Conservation (phyloP, 2,888 invertebrate species). For the Acanthosepion lycidas region DNA sequence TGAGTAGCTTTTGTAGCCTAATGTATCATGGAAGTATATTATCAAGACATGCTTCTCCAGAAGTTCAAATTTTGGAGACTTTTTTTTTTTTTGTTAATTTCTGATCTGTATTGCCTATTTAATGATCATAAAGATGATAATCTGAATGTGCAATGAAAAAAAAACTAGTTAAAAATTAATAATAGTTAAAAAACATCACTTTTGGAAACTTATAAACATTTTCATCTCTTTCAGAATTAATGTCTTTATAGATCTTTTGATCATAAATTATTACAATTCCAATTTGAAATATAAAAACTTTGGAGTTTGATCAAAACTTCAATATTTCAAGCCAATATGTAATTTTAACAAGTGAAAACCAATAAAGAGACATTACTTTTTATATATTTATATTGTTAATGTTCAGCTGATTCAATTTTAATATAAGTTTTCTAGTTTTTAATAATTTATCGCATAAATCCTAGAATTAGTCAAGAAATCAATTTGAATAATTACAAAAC, state of each 20-base stretch:
- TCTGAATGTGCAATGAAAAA: too few species aligned
- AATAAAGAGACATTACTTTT: neutral
- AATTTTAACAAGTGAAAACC: neutral
- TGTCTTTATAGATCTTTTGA: neutral
- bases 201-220: too few species aligned
- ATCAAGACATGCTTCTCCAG: too few species aligned
- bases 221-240: neutral
- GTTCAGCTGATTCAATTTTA: neutral
- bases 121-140: too few species aligned
- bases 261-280: neutral
- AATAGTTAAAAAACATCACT: too few species aligned
- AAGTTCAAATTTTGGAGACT: too few species aligned
- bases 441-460: neutral
- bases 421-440: neutral
- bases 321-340: neutral
- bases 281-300: neutral
- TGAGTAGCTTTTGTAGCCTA: too few species aligned
- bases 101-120: too few species aligned
- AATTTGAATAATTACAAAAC: neutral
- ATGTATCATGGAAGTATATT: too few species aligned
- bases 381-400: neutral
- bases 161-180: too few species aligned
- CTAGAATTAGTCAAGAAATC: neutral
- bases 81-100: too few species aligned
- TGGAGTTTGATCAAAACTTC: neutral